Percentiles rank a stretch among this genome's conserved stretches.
phyloP scores from a whole-genome alignment of 2,888 invertebrate genomes.

The Ectropis crepuscularia region DNA sequence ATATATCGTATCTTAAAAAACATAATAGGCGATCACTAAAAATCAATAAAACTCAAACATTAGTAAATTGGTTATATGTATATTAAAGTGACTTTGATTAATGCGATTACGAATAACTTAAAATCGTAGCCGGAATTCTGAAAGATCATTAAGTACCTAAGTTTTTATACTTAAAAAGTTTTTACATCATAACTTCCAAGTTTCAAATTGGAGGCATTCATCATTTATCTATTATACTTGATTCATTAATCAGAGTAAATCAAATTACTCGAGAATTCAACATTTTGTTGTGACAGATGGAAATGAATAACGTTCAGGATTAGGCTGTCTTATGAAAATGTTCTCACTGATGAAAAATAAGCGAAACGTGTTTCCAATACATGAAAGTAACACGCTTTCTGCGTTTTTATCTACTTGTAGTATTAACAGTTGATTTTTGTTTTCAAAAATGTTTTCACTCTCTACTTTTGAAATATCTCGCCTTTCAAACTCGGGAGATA shows the following conservation, averaged over 20 bases:
- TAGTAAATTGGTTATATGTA: not conserved
- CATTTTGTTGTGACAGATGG: slow-evolving; percentile 31
- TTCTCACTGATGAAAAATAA: slow-evolving; percentile 1
- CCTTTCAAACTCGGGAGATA: too few relatives aligned
- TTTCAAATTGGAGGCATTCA: slow-evolving; percentile 22
- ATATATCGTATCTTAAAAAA: too few relatives aligned
- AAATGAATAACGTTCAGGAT: slow-evolving; percentile 20
- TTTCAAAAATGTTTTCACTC: too few relatives aligned
- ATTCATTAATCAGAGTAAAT: slow-evolving; percentile 29
- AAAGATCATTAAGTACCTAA: slow-evolving; percentile 18
- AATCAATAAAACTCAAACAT: not conserved
- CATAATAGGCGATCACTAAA: not conserved
- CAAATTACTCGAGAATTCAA: slow-evolving; percentile 26
- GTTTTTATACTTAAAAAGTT: slow-evolving; percentile 26
- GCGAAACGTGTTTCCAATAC: not conserved
- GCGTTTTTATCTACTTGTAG: too few relatives aligned
- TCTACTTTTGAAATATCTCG: too few relatives aligned
- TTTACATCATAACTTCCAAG: slow-evolving; percentile 22
- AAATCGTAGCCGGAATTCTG: slow-evolving; percentile 9
- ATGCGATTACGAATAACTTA: slow-evolving; percentile 13
- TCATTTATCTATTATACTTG: slow-evolving; percentile 27
- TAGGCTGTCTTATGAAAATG: slow-evolving; percentile 13
- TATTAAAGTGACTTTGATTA: slow-evolving; percentile 17
- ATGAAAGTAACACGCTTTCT: not conserved
- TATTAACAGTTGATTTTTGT: too few relatives aligned